Evolutionary conservation across 1,140 invertebrate species (phyloP), one percentile per base, ranked within the genome.

Genomic region (Papilio polytes): DNA sequence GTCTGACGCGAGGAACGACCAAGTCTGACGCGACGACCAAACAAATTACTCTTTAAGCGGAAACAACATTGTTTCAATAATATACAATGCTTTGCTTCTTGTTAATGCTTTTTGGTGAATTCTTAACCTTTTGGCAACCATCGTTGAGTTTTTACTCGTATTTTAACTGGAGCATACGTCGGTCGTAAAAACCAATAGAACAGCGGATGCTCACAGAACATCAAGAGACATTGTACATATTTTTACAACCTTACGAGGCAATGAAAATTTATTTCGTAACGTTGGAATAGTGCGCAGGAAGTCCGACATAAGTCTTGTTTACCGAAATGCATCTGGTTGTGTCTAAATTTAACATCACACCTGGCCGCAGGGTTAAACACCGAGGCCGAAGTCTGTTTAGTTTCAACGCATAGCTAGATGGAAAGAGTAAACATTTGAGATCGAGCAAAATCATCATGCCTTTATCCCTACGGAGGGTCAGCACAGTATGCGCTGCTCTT

Each of bases 261-360:
- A 70, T 70, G 20, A 70, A 70, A 70, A 36, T 26, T 4, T 22
- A 26, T 70, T 70, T 70, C 63, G 63, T 70, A 70, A 70, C 63
- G 22, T 26, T 12, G 63, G 26, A 31, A 70, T 70, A 70, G 63
- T 56, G 44, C 66, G 82, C 83, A 84, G 83, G 83, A 82, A 84
- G 83, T 82, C 81, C 83, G 79, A 76, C 73, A 80, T 83, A 83
- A 82, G 73, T 56, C 81, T 66, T 81, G 80, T 85, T 83, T 84
- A 84, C 78, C 66, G 74, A 48, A 44, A 46, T 20, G 77, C 80
- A 80, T 82, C 84, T 84, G 81, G 63, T 81, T 53, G 51, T 13
- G 13, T 66, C 81, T 85, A 85, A 82, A 82, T 82, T 82, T 85
- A 85, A 73, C 72, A 41, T 12, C 81, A 80, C 83, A 82, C 80